phyloP scores from a whole-genome alignment of 2,888 invertebrate genomes.

The Mythimna loreyi region DNA sequence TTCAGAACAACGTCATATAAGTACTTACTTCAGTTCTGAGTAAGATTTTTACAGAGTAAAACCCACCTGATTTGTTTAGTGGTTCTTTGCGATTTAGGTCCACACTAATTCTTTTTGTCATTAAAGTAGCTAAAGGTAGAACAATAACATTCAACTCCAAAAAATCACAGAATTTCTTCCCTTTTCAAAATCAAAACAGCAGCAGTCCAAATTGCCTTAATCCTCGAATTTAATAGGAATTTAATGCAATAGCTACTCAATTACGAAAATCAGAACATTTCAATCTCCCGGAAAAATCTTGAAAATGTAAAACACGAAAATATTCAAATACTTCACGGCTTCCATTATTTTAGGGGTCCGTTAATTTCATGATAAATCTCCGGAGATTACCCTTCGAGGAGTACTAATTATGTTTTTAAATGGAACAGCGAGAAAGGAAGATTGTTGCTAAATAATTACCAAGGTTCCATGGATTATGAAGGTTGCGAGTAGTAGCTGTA shows the following conservation, averaged over 20 bases:
- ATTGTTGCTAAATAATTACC: slow-evolving; percentile 62
- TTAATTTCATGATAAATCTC: slow-evolving; percentile 74
- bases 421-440: slow-evolving; percentile 57
- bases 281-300: slow-evolving; percentile 42
- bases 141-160: no score
- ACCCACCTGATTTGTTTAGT: no score
- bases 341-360: slow-evolving; percentile 67
- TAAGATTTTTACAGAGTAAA: no score
- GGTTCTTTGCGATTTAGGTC: no score
- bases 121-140: no score
- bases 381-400: slow-evolving; percentile 71
- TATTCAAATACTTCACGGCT: slow-evolving; percentile 61
- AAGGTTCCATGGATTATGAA: slow-evolving; percentile 39
- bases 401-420: slow-evolving; percentile 74
- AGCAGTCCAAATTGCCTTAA: neutral
- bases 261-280: slow-evolving; percentile 24
- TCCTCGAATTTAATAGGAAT: slow-evolving; percentile 4
- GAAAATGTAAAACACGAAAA: slow-evolving; percentile 63
- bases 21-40: no score
- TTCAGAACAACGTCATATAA: no score
- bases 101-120: no score
- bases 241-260: slow-evolving; percentile 27
- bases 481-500: slow-evolving; percentile 20
- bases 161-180: neutral
- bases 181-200: neutral